Evolutionary conservation across 1,140 invertebrate species (phyloP).

Genomic region (Ooceraea biroi): DNA sequence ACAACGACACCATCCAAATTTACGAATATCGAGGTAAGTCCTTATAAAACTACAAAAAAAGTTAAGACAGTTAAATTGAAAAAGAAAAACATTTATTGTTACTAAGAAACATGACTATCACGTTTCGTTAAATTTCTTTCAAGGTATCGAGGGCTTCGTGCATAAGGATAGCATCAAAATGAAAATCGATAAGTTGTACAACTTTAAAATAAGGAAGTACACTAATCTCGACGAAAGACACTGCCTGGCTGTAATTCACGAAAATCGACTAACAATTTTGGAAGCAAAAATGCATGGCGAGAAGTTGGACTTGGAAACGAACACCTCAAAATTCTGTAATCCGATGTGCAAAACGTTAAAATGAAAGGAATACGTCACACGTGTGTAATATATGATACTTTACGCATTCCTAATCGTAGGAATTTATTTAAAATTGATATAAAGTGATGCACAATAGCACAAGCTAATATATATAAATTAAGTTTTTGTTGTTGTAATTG

Average conservation of each 20-base stretch:
- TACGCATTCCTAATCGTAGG: not conserved
- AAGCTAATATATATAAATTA: no score
- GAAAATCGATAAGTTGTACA: slow-evolving; percentile 67
- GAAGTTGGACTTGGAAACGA: slow-evolving; percentile 73
- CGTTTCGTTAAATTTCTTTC: slow-evolving; percentile 11
- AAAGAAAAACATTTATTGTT: not conserved
- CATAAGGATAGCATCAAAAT: slow-evolving; percentile 74
- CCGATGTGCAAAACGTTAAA: slow-evolving; percentile 63
- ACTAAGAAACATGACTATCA: not conserved
- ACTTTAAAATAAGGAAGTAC: slow-evolving; percentile 66
- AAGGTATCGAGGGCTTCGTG: slow-evolving; percentile 78
- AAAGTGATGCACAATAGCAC: not conserved
- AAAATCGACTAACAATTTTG: slow-evolving; percentile 80
- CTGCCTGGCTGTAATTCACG: slow-evolving; percentile 67
- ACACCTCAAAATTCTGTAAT: not conserved
- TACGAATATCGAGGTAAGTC: slow-evolving; percentile 78
- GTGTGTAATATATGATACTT: not conserved
- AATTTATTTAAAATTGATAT: not conserved
- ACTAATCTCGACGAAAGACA: slow-evolving; percentile 68
- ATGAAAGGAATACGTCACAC: slow-evolving; percentile 13
- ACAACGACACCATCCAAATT: slow-evolving; percentile 71
- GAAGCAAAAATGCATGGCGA: slow-evolving; percentile 85
- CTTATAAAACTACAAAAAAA: slow-evolving; percentile 10
- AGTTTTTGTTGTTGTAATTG: no score
- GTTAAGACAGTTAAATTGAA: not conserved